A percentile compares a stretch with the other conserved stretches of the same genome.
These are phyloP conservation scores for human (Homo sapiens) DNA, from an alignment of 2,113 vertebrate genomes.

Conservation along the genomic window GRCh38 chr6:112412001-112412500, in stretches of 20 bases:
- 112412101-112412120: not conserved
- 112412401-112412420: not conserved
- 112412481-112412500: not conserved
- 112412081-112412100: not conserved
- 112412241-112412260: not conserved
- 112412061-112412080: not conserved
- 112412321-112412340: not conserved
- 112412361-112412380: not conserved
- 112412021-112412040: no score
- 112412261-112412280: not conserved
- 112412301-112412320: not conserved
- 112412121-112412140: not conserved
- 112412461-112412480: not conserved
- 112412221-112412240: not conserved
- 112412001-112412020: no score
- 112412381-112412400: not conserved
- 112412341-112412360: not conserved
- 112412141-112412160: not conserved
- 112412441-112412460: not conserved
- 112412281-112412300: not conserved
- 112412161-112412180: not conserved
- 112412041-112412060: no score
- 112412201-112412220: not conserved
- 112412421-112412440: not conserved
- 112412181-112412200: not conserved